Base-by-base conservation (phyloP, 2,888 invertebrate genomes). In the Chromoteleia sp. region DNA sequence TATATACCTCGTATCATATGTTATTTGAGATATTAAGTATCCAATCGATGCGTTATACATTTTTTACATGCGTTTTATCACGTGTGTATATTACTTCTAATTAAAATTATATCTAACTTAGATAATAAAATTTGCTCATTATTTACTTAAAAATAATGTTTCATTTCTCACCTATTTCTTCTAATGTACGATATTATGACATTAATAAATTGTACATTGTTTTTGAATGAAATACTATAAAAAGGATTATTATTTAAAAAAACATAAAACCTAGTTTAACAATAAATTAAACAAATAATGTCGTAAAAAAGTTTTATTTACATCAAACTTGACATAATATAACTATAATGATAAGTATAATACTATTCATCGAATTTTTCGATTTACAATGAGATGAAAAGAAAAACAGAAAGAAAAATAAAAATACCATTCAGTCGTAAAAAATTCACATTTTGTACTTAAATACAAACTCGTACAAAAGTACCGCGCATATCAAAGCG, bases 261-360 rank as follows among this genome's bases (percentile, higher is more conserved):
- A 33, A 33, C 7, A 33, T 33, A 33, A 25, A 25, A 25, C 2
- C 6, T 25, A 25, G 2, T 25, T 2, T 25, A 25, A 25, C 6
- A 25, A 25, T 25, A 25, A 25, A 6, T 25, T 6, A 2, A 29
- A 30, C 25, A 2, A 29, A 30, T 21, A 6, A n/a, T 45, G 30
- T 63, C 33, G 63, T 63, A 68, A 59, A 71, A 71, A 71, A 59
- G 33, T 48, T 71, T 71, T 71, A 71, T 71, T 71, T 71, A 71
- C 71, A 71, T 71, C 39, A 71, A 71, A 71, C 50, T 50, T 59
- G 36, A n/a, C 29, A 14, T 59, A 45, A 50, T 59, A 71, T 50
- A 71, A 71, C 50, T 68, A 30, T 33, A 45, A 25, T 58, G 14
- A 50, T 59, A 45, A 63, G 48, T 70, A 59, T 71, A 59, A 71